Evolutionary conservation across 2,888 invertebrate species (phyloP).

Genomic region (Orthosia gothica): DNA sequence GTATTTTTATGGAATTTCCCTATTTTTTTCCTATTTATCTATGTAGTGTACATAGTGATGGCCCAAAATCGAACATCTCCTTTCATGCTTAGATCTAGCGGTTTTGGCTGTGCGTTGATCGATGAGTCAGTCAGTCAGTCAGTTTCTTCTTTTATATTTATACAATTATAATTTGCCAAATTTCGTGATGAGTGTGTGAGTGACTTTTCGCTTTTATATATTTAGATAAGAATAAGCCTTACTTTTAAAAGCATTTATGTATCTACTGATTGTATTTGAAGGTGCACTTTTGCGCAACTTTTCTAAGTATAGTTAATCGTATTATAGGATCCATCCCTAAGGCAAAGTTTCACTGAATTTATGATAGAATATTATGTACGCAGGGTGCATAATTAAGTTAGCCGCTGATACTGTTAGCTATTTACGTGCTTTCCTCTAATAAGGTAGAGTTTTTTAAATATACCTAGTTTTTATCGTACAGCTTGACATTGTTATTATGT

Average conservation of each 20-base stretch:
- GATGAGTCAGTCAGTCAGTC: too few relatives aligned
- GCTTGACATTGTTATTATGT: background rate
- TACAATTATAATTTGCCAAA: too few relatives aligned
- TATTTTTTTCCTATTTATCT: too few relatives aligned
- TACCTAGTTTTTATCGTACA: background rate
- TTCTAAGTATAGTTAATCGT: background rate
- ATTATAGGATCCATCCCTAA: background rate
- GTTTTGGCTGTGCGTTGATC: too few relatives aligned
- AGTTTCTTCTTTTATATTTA: too few relatives aligned
- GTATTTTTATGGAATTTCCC: too few relatives aligned
- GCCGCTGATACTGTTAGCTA: conserved; percentile 11
- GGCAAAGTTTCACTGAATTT: conserved; percentile 17
- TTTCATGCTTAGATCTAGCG: too few relatives aligned
- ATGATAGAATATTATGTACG: conserved; percentile 11
- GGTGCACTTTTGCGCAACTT: background rate
- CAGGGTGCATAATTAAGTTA: conserved; percentile 3
- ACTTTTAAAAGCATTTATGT: background rate
- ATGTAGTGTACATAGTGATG: too few relatives aligned
- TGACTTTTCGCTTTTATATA: too few relatives aligned
- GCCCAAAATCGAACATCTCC: too few relatives aligned
- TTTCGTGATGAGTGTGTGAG: too few relatives aligned
- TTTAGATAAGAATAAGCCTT: too few relatives aligned
- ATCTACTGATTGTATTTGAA: background rate
- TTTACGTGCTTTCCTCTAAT: conserved; percentile 3
- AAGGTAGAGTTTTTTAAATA: background rate